Conservation (phyloP, 2,888 invertebrate species). For the Chelonus formosanus region DNA sequence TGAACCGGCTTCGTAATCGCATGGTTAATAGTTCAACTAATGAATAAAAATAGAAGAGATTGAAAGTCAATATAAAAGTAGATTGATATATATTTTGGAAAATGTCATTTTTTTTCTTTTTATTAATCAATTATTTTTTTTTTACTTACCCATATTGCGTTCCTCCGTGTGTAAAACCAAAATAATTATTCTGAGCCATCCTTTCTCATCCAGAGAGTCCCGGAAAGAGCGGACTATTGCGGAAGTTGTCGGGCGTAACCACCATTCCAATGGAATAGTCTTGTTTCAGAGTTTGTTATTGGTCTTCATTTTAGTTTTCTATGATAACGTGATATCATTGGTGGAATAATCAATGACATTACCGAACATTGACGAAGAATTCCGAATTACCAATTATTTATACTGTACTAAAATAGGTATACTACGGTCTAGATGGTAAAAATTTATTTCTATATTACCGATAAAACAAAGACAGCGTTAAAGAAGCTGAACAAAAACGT, state of each 20-base stretch:
- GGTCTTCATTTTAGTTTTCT: constrained; percentile 28
- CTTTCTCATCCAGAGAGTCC: constrained; percentile 60
- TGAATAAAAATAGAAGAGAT: not conserved
- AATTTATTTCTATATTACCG: no score
- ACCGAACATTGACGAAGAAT: no score
- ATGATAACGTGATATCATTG: no score
- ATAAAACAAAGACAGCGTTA: no score
- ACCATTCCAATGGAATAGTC: constrained; percentile 51
- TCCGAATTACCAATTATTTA: no score
- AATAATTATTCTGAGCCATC: constrained; percentile 94
- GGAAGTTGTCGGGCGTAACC: constrained; percentile 62
- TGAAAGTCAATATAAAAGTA: not conserved
- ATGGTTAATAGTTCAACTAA: constrained; percentile 42
- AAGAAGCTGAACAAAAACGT: no score
- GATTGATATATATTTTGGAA: not conserved
- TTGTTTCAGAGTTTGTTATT: constrained; percentile 49
- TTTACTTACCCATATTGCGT: constrained; percentile 85
- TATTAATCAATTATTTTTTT: not conserved
- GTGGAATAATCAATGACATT: no score
- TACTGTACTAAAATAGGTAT: no score
- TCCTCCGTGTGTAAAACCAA: constrained; percentile 92
- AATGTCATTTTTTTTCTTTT: not conserved
- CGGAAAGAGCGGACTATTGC: constrained; percentile 63
- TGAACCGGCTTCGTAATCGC: constrained; percentile 53
- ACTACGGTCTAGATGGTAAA: no score